phyloP scores from a whole-genome alignment of 1,140 invertebrate species.

The Arion vulgaris region DNA sequence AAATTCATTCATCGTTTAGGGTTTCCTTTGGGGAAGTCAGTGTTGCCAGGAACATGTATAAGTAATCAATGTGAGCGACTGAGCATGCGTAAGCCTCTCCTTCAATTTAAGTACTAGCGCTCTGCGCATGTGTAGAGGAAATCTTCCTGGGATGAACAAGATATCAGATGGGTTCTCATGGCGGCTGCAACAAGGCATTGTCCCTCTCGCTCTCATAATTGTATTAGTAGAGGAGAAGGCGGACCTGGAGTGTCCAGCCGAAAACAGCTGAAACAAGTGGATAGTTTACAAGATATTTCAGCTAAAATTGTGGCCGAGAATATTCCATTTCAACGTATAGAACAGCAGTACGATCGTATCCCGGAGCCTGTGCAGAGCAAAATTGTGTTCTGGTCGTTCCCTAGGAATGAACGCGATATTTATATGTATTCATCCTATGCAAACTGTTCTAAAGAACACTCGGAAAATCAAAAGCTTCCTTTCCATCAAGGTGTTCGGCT shows the following conservation, averaged over 20 bases:
- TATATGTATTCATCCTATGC: slow-evolving; percentile 90
- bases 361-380: slow-evolving; percentile 89
- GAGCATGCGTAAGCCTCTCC: slow-evolving; percentile 52
- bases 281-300: slow-evolving; percentile 84
- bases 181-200: slow-evolving; percentile 72
- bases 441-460: slow-evolving; percentile 72
- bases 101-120: slow-evolving; percentile 33
- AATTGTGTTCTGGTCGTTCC: slow-evolving; percentile 91
- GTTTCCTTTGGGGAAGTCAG: slow-evolving; percentile 56
- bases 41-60: slow-evolving; percentile 49
- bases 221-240: slow-evolving; percentile 51
- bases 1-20: slow-evolving; percentile 56
- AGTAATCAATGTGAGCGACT: slow-evolving; percentile 2
- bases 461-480: slow-evolving; percentile 84
- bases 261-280: slow-evolving; percentile 66
- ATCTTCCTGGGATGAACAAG: slow-evolving; percentile 47
- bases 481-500: slow-evolving; percentile 89
- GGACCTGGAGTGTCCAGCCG: slow-evolving; percentile 61
- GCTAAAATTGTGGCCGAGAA: slow-evolving; percentile 87
- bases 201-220: slow-evolving; percentile 61
- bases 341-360: slow-evolving; percentile 88
- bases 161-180: slow-evolving; percentile 71
- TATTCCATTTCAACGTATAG: slow-evolving; percentile 88
- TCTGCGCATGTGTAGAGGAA: slow-evolving; percentile 62
- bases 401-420: slow-evolving; percentile 87